Evolutionary conservation across 64 coral and sea anemone genomes (phyloP).

Genomic region (Montipora sp.): DNA sequence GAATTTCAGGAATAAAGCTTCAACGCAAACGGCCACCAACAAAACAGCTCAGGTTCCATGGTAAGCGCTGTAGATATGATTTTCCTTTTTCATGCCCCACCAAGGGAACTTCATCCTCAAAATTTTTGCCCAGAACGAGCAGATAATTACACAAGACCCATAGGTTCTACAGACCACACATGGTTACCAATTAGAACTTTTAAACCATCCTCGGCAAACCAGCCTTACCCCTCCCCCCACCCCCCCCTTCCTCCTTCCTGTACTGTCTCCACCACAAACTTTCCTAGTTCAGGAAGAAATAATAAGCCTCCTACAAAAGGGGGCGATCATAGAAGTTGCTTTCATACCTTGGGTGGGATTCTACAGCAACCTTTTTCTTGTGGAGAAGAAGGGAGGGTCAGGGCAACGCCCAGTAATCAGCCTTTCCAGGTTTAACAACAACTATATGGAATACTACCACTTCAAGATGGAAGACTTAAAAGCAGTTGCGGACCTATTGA

Average conservation of each 20-base stretch:
- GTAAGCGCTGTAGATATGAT: not conserved
- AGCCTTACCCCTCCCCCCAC: too few species aligned
- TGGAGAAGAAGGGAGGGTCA: not conserved
- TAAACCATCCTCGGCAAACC: too few species aligned
- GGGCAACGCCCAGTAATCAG: not conserved
- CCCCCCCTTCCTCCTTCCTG: too few species aligned
- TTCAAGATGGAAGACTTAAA: constrained; percentile 33
- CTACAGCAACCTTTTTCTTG: not conserved
- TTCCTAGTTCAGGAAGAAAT: too few species aligned
- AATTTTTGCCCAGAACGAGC: not conserved
- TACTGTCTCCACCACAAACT: too few species aligned
- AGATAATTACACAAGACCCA: not conserved
- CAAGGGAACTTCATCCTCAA: too few species aligned
- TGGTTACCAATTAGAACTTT: not conserved
- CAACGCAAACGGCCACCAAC: not conserved
- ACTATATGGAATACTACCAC: not conserved
- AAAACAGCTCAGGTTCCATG: not conserved
- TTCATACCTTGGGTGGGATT: not conserved
- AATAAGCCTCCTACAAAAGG: not conserved
- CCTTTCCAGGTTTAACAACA: not conserved
- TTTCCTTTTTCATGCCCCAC: not conserved
- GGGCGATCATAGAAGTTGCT: too few species aligned
- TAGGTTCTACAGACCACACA: not conserved
- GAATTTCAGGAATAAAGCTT: not conserved
- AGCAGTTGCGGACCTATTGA: not conserved